These are phyloP conservation scores for Eucriotettix oculatus DNA, from an alignment of 2,888 invertebrate genomes.

Conservation along the genomic window DNA sequence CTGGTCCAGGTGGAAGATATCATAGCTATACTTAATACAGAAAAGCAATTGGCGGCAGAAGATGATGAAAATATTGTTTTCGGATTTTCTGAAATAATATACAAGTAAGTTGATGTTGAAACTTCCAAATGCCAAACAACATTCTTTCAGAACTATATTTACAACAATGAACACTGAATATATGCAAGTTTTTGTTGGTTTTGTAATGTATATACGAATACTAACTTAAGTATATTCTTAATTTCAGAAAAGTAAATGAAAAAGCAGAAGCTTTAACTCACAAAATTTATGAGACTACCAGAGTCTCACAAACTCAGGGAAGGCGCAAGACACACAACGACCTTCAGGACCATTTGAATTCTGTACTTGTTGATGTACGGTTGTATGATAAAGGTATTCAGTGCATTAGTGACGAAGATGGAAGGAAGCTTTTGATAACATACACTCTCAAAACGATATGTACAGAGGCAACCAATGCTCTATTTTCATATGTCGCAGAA, in stretches of 20 bases:
- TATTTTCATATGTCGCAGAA: constrained; percentile 60
- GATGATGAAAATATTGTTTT: constrained; percentile 52
- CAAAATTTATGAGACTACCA: constrained; percentile 52
- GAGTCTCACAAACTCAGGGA: constrained; percentile 50
- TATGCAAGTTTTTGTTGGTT: background rate
- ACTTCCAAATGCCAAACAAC: too few relatives aligned
- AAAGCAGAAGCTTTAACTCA: constrained; percentile 49
- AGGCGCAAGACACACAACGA: constrained; percentile 65
- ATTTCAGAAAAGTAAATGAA: constrained; percentile 43
- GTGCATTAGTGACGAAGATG: constrained; percentile 23
- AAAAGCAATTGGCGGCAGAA: constrained; percentile 31
- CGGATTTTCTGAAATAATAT: constrained; percentile 49
- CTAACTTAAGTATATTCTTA: constrained; percentile 2
- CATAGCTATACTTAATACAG: constrained; percentile 35
- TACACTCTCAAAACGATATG: constrained; percentile 74
- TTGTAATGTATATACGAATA: background rate
- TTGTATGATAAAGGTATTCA: constrained; percentile 65
- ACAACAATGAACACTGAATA: too few relatives aligned
- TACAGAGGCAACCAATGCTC: constrained; percentile 61
- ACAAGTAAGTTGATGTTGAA: constrained; percentile 32
- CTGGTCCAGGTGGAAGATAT: constrained; percentile 52
- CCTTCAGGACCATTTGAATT: constrained; percentile 67
- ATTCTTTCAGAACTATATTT: too few relatives aligned
- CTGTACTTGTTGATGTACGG: constrained; percentile 54
- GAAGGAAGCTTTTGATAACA: constrained; percentile 54